phyloP scores from a whole-genome alignment of 2,113 vertebrate genomes.

The Equus przewalskii region DNA sequence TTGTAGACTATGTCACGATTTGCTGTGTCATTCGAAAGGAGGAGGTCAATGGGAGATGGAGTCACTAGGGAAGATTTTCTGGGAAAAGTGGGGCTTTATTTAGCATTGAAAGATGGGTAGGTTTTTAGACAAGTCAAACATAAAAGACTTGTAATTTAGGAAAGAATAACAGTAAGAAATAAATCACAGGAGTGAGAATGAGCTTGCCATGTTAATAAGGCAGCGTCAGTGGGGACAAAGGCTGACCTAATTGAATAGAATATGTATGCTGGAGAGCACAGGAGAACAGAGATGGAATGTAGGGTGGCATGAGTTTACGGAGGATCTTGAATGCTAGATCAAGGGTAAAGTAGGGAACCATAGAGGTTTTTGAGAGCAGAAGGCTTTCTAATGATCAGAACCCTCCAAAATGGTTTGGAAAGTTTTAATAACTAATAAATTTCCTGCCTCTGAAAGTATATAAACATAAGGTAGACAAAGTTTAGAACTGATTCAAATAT shows the following conservation, averaged over 20 bases:
- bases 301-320: neutral
- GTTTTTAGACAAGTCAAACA: neutral
- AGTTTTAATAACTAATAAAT: constrained; percentile 34
- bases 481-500: constrained; percentile 18
- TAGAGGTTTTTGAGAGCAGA: neutral
- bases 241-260: neutral
- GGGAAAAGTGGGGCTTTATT: neutral
- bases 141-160: constrained; percentile 1
- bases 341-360: neutral
- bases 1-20: neutral
- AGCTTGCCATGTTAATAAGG: neutral
- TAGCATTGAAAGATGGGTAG: neutral
- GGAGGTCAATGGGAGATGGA: neutral
- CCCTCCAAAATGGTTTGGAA: neutral
- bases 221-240: neutral
- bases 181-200: neutral
- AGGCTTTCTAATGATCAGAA: neutral
- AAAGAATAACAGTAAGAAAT: neutral
- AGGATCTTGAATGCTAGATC: neutral
- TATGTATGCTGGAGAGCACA: neutral
- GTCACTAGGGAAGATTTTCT: neutral
- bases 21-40: neutral
- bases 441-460: neutral
- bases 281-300: neutral
- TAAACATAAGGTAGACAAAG: neutral